phyloP scores from a whole-genome alignment of 2,888 invertebrate genomes.

The Tetramorium bicarinatum region DNA sequence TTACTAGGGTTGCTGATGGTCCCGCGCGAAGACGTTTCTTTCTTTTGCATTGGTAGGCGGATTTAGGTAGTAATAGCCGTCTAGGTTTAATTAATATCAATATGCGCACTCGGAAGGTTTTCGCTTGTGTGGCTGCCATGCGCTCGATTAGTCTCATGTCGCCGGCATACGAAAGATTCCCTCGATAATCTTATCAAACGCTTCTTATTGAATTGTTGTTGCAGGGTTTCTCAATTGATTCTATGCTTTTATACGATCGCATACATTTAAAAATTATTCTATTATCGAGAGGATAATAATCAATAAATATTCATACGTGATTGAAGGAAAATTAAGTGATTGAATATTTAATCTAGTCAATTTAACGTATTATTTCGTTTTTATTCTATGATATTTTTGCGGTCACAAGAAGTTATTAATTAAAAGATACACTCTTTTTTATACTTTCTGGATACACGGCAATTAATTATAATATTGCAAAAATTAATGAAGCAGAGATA shows the following conservation, averaged over 20 bases:
- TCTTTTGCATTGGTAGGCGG: not conserved
- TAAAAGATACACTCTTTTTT: not conserved
- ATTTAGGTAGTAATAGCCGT: constrained; percentile 17
- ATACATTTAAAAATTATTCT: not conserved
- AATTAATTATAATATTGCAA: not conserved
- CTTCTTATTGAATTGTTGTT: not conserved
- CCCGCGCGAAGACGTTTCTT: not conserved
- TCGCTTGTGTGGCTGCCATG: not conserved
- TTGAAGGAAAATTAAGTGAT: not conserved
- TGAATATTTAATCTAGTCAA: not conserved
- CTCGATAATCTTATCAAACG: constrained; percentile 30
- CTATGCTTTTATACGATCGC: not conserved
- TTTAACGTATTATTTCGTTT: not conserved
- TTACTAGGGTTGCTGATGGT: constrained; percentile 4
- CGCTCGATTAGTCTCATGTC: not conserved
- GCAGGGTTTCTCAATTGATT: not conserved
- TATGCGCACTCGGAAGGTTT: not conserved
- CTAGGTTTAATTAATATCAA: constrained; percentile 28
- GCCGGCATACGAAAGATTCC: not conserved
- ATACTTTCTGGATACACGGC: not conserved
- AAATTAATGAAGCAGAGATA: not conserved
- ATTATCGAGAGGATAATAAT: not conserved
- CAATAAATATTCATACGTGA: not conserved
- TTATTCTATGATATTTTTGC: not conserved
- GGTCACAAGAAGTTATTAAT: not conserved